Base-by-base conservation (phyloP, 30 jellyfish, hydroid and myxozoan genomes). In the Phacellophora camtschatica region DNA sequence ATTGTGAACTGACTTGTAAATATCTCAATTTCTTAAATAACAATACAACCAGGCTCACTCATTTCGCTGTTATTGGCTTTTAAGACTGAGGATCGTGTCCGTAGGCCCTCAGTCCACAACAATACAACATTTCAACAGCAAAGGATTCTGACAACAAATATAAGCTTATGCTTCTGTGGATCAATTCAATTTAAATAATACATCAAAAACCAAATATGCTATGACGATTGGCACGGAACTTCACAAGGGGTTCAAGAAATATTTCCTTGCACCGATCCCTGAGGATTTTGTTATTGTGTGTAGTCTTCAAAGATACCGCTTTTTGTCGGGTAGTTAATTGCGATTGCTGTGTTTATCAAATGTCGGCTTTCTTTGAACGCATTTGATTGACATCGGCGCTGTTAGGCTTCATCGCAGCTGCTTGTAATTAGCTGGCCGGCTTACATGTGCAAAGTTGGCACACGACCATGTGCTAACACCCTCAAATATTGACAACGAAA, bases 391-490 rank as follows among this genome's bases (percentile, higher is more conserved):
- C 96, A 87, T 50, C 84, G 90, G 87, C 87, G 78, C 87, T 64
- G 96, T 67, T 50, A 87, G 80, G 82, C 96, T 66, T 59, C 89
- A 72, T 75, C 81, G 96, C 96, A 87, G 96, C 96, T 87, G 96
- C 96, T 76, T 88, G 96, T 87, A 79, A 87, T 87, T 87, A 87
- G 87, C 86, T 76, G 67, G 85, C 92, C 89, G 89, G 89, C 81
- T 79, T 80, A 87, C 96, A 87, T 87, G 96, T 87, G 96, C 96
- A 85, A 87, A 75, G 88, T 71, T 76, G 96, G 96, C 96, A 76
- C 89, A 87, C 89, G 96, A 87, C 96, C 96, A 87, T 87, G 96
- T 76, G 96, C 89, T 76, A 76, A 87, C 96, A 87, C 89, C 92
- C 87, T 84, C 82, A 87, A 87, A 66, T 66, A 75, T 77, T 64